phyloP scores from a whole-genome alignment of 2,113 vertebrate species.

The Natator depressus region DNA sequence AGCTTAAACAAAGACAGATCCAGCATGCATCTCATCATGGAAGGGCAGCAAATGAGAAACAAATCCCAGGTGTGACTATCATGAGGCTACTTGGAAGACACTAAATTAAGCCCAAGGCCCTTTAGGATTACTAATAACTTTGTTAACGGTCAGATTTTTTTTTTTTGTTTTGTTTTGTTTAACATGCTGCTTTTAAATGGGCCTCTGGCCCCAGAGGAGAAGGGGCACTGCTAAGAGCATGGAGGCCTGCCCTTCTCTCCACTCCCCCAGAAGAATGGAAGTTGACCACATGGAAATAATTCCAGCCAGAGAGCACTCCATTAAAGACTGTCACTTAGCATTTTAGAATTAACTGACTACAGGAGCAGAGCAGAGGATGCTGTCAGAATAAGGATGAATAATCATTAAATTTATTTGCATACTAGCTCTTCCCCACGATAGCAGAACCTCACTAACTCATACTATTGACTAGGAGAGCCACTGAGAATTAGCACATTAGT shows the following conservation, averaged over 20 bases:
- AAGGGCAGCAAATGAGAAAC: background rate
- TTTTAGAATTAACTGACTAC: rapidly evolving
- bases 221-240: background rate
- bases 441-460: rapidly evolving
- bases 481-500: background rate
- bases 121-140: background rate
- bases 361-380: background rate
- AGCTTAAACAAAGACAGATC: background rate
- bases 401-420: background rate
- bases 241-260: background rate
- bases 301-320: background rate
- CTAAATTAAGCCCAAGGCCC: background rate
- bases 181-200: background rate
- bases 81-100: background rate
- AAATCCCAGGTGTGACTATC: background rate
- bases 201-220: background rate
- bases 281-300: background rate
- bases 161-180: background rate
- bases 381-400: rapidly evolving
- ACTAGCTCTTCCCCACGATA: background rate
- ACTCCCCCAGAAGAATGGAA: background rate
- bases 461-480: background rate
- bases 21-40: rapidly evolving
- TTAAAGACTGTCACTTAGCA: background rate
- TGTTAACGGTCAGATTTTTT: background rate